Base-by-base conservation (phyloP, 2,797 vertebrate species). In the Buceros bicornis region DNA sequence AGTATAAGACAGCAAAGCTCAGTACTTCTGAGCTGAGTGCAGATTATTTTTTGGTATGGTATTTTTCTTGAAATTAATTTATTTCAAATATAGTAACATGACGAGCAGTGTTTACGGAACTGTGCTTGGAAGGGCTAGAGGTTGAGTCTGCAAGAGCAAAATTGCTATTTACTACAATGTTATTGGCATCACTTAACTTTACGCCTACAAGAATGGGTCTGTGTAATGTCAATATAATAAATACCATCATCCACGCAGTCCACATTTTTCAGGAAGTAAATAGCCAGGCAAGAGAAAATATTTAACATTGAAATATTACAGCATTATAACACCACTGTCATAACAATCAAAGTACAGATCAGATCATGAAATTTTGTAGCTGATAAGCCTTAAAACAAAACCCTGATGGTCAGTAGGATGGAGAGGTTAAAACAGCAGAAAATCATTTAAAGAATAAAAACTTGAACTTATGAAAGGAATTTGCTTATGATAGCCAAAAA, bases 221-320 rank as follows among this genome's bases (percentile, higher is more conserved):
- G 0, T 40, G 11, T 40, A 28, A 11, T 77, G 20, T 65, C 42
- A 25, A 22, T 70, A 65, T 42, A 45, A 79, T 31, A 61, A 69
- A 12, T 11, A 37, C 7, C 5, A 1, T 0, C 0, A 25, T 57
- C 16, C 6, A 15, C 16, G 10, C 1, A 9, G 16, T 35, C 24
- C 16, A 37, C 10, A 6, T 47, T 82, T 89, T 87, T 62, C 29
- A 51, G 53, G 35, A 90, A 25, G 29, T 43, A 47, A 15, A 33
- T 28, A 78, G 25, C 47, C 50, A 64, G 40, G 5, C 19, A 35
- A 37, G 31, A 64, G 28, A 40, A 2, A 56, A 67, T 61, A 42
- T 45, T 73, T 80, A 48, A 45, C 22, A 65, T 19, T 56, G 16
- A 53, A 82, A 40, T 65, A 50, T 13, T 29, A 40, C 16, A 65